These are phyloP conservation scores for Polydesmus complanatus DNA, from an alignment of 2,888 invertebrate genomes.

Conservation along the genomic window DNA sequence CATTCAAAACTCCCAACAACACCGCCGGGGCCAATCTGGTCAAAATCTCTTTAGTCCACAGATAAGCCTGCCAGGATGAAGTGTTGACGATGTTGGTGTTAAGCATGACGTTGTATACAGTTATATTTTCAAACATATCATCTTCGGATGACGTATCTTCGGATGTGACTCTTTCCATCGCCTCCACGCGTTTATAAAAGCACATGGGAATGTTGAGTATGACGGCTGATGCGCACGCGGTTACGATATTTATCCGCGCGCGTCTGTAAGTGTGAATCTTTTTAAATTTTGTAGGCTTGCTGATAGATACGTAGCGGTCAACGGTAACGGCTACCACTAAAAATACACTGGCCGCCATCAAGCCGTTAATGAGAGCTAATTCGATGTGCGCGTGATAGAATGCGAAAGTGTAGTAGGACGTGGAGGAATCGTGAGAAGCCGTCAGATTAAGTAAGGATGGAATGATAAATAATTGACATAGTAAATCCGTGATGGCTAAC, in stretches of 20 bases:
- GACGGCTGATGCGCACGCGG: slow-evolving; percentile 32
- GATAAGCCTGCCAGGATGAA: slow-evolving; percentile 30
- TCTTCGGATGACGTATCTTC: neutral
- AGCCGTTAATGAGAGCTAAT: slow-evolving; percentile 36
- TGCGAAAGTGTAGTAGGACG: slow-evolving; percentile 25
- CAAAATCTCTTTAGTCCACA: slow-evolving; percentile 32
- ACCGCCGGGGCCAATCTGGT: slow-evolving; percentile 36
- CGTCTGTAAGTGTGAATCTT: slow-evolving; percentile 30
- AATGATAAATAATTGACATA: slow-evolving; percentile 36
- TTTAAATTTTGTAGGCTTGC: slow-evolving; percentile 32
- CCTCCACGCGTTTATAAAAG: slow-evolving; percentile 30
- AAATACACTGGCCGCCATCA: slow-evolving; percentile 39
- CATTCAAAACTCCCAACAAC: slow-evolving; percentile 35
- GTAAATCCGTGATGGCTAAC: slow-evolving; percentile 34
- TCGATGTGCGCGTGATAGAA: slow-evolving; percentile 37
- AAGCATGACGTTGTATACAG: slow-evolving; percentile 24
- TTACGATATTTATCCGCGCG: slow-evolving; percentile 30
- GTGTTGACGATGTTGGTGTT: slow-evolving; percentile 24
- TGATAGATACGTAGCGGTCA: slow-evolving; percentile 38
- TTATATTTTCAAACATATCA: too few species aligned
- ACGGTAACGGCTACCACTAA: slow-evolving; percentile 39
- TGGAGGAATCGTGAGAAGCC: slow-evolving; percentile 24
- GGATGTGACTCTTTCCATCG: neutral
- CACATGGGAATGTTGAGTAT: slow-evolving; percentile 34
- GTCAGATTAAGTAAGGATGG: slow-evolving; percentile 32